A percentile compares a stretch with the other conserved stretches of the same genome.
Conservation (phyloP, 2,113 vertebrate species). For the Pitta sordida region DNA sequence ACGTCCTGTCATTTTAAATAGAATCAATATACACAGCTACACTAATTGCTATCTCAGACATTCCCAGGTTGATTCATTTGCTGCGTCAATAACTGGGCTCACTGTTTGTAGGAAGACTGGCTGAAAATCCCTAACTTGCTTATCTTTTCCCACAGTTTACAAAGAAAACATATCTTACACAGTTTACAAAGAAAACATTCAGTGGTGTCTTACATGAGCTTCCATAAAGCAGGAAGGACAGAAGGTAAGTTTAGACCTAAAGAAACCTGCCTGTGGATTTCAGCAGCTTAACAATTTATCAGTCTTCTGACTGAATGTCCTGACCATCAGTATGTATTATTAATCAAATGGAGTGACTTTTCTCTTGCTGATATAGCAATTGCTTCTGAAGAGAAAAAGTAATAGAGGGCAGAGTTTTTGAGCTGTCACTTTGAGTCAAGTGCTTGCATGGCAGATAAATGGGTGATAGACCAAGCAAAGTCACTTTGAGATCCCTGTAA, state of each 20-base stretch:
- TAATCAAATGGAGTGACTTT: slow-evolving; percentile 36
- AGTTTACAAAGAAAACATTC: background rate
- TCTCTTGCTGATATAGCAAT: slow-evolving; percentile 24
- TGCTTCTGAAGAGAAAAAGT: slow-evolving; percentile 36
- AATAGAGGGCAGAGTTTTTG: slow-evolving; percentile 48
- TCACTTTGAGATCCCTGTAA: slow-evolving; percentile 43
- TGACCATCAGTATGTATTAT: background rate
- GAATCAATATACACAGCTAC: background rate
- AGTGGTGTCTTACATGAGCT: background rate
- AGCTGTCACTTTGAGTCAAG: slow-evolving; percentile 35
- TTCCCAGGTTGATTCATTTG: background rate
- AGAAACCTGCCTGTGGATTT: background rate
- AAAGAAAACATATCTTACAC: background rate
- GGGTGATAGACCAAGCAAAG: slow-evolving; percentile 44
- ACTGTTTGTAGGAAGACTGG: background rate
- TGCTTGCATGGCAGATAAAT: slow-evolving; percentile 18
- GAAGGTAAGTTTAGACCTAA: background rate
- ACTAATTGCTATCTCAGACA: background rate
- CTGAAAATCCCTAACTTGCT: background rate
- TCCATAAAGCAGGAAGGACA: background rate
- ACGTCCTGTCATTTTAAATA: background rate
- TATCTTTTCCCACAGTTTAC: background rate
- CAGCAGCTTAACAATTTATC: background rate
- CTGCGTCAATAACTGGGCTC: background rate
- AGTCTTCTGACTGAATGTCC: background rate